phyloP scores from a whole-genome alignment of 2,113 vertebrate genomes.

The Gambusia affinis region DNA sequence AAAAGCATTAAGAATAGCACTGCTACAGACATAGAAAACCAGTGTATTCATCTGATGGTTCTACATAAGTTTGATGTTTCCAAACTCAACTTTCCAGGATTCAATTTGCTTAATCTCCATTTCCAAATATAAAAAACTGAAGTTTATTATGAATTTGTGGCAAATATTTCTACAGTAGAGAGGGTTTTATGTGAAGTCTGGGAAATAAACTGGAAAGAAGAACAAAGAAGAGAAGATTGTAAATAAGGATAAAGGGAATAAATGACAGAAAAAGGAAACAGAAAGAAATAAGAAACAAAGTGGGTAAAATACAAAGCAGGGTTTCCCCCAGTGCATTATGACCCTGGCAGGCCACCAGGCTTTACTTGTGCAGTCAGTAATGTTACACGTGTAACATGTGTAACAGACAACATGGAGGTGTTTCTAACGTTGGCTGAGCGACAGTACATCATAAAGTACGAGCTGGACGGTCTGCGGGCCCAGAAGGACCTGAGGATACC shows the following conservation, averaged over 20 bases:
- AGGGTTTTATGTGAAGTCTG: background rate
- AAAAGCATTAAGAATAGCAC: background rate
- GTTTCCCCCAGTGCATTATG: too few species aligned
- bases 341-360: too few species aligned
- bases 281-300: too few species aligned
- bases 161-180: background rate
- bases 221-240: background rate
- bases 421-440: constrained; percentile 82
- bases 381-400: background rate
- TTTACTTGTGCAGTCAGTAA: too few species aligned
- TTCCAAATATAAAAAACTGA: background rate
- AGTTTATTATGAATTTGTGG: background rate
- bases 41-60: background rate
- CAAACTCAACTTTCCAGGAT: background rate
- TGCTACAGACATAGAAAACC: too few species aligned
- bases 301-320: too few species aligned
- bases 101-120: background rate
- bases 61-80: background rate
- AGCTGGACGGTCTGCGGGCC: constrained; percentile 77
- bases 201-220: background rate
- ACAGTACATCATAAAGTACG: constrained; percentile 81
- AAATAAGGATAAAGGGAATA: background rate
- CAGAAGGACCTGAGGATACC: constrained; percentile 76
- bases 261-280: background rate
- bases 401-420: constrained; percentile 77